Evolutionary conservation across 1,140 invertebrate species (phyloP).

Genomic region (Hesperophylax magnus): DNA sequence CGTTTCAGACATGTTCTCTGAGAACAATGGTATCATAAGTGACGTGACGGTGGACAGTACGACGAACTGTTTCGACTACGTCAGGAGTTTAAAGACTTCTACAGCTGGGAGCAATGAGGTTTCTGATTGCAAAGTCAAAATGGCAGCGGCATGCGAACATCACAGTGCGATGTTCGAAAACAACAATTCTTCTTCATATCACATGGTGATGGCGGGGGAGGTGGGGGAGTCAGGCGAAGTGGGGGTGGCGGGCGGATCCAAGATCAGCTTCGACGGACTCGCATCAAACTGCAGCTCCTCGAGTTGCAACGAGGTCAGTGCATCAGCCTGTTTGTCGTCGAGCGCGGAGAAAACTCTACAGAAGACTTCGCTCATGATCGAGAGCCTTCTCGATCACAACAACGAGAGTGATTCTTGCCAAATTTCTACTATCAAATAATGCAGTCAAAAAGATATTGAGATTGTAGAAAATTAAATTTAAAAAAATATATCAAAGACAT

Average conservation of each 20-base stretch:
- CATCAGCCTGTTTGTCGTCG: conserved; percentile 39
- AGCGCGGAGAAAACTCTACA: conserved; percentile 48
- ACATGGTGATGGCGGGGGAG: conserved; percentile 48
- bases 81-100: conserved; percentile 33
- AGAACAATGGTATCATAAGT: conserved; percentile 45
- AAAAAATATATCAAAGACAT: conserved; percentile 40
- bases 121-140: conserved; percentile 54
- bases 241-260: conserved; percentile 44
- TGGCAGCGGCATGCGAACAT: conserved; percentile 51
- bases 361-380: conserved; percentile 56
- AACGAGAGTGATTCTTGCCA: conserved; percentile 49
- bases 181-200: conserved; percentile 56
- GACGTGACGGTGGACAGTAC: conserved; percentile 51
- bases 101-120: conserved; percentile 31
- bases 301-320: conserved; percentile 37
- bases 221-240: conserved; percentile 43
- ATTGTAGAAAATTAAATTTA: conserved; percentile 1
- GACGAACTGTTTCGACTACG: conserved; percentile 52
- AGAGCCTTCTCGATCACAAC: conserved; percentile 52
- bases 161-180: conserved; percentile 51
- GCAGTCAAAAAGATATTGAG: not conserved
- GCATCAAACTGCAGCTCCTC: conserved; percentile 53
- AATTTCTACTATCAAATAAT: conserved; percentile 34
- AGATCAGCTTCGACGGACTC: conserved; percentile 50
- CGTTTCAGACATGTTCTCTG: conserved; percentile 44